A percentile compares a stretch with the other conserved stretches of the same genome.
These are phyloP conservation scores for Norana najaformis DNA, from an alignment of 2,888 invertebrate species.

Conservation along the genomic window DNA sequence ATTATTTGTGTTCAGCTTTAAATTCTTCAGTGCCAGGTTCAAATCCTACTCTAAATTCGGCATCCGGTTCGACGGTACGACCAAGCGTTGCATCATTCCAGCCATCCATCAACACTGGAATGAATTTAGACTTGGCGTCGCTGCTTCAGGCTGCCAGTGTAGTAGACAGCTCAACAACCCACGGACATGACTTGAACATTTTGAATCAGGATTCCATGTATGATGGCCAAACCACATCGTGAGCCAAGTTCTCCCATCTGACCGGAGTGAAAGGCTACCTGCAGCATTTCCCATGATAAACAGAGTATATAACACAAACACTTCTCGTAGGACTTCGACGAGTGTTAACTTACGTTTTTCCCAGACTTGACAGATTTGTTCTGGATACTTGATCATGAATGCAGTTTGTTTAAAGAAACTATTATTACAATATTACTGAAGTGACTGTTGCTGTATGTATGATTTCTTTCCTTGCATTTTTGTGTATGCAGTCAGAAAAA, in stretches of 20 bases:
- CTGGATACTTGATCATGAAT: conserved; percentile 5
- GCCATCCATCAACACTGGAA: not conserved
- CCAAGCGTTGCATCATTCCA: not conserved
- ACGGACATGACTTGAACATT: not conserved
- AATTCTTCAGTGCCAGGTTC: not conserved
- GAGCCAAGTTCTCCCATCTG: not conserved
- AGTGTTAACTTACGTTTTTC: not conserved
- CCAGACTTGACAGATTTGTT: conserved; percentile 5
- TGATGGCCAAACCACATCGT: not conserved
- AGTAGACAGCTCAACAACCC: not conserved
- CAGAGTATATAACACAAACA: not conserved
- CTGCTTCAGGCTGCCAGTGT: conserved; percentile 8
- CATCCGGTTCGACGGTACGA: not conserved
- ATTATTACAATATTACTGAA: not conserved
- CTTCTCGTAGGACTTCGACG: not conserved
- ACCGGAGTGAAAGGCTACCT: not conserved
- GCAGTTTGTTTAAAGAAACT: not conserved
- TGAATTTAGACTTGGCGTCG: conserved; percentile 6
- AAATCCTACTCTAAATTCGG: not conserved
- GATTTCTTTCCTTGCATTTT: not conserved
- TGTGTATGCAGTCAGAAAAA: not conserved
- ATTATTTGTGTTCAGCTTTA: not conserved
- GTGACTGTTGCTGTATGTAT: not conserved
- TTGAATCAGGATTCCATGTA: not conserved
- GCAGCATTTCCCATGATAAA: not conserved